Evolutionary conservation across 2,888 invertebrate species (phyloP).

Genomic region (Xylota sylvarum): DNA sequence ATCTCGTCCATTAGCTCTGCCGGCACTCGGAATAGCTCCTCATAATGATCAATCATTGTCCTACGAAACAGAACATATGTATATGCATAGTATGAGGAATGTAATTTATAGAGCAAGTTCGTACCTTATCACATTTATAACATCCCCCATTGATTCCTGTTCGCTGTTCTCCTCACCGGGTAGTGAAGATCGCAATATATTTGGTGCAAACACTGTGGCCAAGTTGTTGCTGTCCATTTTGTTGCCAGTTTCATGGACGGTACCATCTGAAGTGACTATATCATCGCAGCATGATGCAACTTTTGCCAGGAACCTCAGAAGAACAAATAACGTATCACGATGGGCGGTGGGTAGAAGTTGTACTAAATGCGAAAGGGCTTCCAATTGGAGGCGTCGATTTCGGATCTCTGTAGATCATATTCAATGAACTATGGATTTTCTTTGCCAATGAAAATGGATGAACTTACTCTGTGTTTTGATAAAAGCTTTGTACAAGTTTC

Average conservation of each 20-base stretch:
- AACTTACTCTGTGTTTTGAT: conserved; percentile 95
- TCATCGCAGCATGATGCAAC: conserved; percentile 82
- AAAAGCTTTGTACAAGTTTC: conserved; percentile 95
- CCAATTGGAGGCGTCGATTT: conserved; percentile 92
- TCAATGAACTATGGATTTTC: not conserved
- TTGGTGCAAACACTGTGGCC: conserved; percentile 97
- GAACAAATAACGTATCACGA: conserved; percentile 92
- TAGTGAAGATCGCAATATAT: conserved; percentile 91
- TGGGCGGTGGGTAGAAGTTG: conserved; percentile 94
- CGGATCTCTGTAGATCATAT: conserved; percentile 89
- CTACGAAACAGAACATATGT: conserved; percentile 76
- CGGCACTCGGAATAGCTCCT: conserved; percentile 91
- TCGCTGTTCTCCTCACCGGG: conserved; percentile 78
- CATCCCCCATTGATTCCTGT: conserved; percentile 89
- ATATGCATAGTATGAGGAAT: not conserved
- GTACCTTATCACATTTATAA: conserved; percentile 93
- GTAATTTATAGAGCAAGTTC: not conserved
- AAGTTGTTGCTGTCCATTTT: conserved; percentile 97
- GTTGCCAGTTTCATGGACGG: conserved; percentile 87
- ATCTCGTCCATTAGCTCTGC: conserved; percentile 94
- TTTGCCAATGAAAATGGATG: not conserved
- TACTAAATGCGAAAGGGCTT: conserved; percentile 93
- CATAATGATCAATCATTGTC: conserved; percentile 90
- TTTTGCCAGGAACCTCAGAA: conserved; percentile 92
- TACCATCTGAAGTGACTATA: conserved; percentile 79